phyloP scores from a whole-genome alignment of 2,113 vertebrate species.

The Sakesphorus luctuosus region DNA sequence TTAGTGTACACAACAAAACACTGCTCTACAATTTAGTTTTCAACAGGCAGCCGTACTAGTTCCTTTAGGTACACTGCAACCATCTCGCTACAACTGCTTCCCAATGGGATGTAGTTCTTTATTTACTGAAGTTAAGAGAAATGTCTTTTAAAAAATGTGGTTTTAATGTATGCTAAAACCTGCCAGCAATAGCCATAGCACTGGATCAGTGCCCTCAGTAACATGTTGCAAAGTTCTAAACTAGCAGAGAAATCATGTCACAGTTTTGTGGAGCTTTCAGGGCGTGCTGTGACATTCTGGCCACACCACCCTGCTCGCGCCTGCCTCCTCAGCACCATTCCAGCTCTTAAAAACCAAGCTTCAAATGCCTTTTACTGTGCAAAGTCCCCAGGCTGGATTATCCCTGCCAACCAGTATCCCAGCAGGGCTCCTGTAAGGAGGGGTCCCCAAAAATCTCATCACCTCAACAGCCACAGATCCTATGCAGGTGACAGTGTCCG shows the following conservation, averaged over 20 bases:
- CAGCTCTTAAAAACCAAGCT: neutral
- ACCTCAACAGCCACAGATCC: fast-evolving
- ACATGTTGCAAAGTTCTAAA: neutral
- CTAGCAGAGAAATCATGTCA: neutral
- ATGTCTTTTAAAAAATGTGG: neutral
- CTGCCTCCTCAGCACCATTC: neutral
- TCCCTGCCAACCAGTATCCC: neutral
- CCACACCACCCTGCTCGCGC: fast-evolving
- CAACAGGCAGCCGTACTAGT: neutral
- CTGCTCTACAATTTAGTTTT: neutral
- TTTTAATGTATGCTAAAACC: neutral
- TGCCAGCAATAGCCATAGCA: neutral
- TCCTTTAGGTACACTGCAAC: neutral
- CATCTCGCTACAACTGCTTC: neutral
- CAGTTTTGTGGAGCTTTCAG: neutral
- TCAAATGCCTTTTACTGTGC: neutral
- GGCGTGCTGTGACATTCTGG: neutral
- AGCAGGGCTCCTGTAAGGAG: neutral
- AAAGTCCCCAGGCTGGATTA: neutral
- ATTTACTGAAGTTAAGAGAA: neutral
- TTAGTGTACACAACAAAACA: neutral
- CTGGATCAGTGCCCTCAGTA: neutral
- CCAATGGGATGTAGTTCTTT: neutral
- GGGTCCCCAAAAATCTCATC: neutral
- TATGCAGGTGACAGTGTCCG: fast-evolving